A percentile compares a stretch with the other conserved stretches of the same genome.
These are phyloP conservation scores for Seira musarum DNA, from an alignment of 2,888 invertebrate species.

Conservation along the genomic window DNA sequence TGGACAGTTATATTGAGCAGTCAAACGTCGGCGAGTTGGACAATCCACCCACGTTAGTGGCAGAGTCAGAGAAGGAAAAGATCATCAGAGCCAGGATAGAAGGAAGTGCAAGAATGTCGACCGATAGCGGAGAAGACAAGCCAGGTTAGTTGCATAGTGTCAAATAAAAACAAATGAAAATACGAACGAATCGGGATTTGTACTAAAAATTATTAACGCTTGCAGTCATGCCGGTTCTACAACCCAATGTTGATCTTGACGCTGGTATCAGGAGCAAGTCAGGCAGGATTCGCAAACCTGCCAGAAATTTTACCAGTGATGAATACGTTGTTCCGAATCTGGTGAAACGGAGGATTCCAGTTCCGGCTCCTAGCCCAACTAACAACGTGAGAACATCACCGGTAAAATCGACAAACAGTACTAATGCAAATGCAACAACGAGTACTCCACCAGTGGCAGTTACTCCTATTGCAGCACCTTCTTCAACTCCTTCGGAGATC, in stretches of 20 bases:
- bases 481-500: slow-evolving; percentile 22
- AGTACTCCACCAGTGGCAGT: not conserved
- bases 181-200: no score
- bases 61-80: slow-evolving; percentile 27
- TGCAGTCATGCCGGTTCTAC: slow-evolving; percentile 50
- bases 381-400: no score
- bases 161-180: no score
- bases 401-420: slow-evolving; percentile 30
- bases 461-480: not conserved
- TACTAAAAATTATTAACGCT: slow-evolving; percentile 2
- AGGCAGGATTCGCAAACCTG: slow-evolving; percentile 53
- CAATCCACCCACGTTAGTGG: slow-evolving; percentile 52
- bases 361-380: no score
- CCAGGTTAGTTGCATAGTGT: slow-evolving; percentile 28
- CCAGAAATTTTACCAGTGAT: slow-evolving; percentile 49
- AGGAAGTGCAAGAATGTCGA: slow-evolving; percentile 13
- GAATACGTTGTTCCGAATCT: slow-evolving; percentile 47
- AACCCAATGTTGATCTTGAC: slow-evolving; percentile 37
- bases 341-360: slow-evolving; percentile 42
- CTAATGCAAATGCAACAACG: not conserved
- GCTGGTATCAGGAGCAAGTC: slow-evolving; percentile 47
- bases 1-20: slow-evolving; percentile 44
- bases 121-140: slow-evolving; percentile 29
- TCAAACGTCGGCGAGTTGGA: slow-evolving; percentile 38
- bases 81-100: slow-evolving; percentile 10